These are phyloP conservation scores for Sylvilagus bachmani DNA, from an alignment of 2,113 vertebrate species.

Conservation along the genomic window DNA sequence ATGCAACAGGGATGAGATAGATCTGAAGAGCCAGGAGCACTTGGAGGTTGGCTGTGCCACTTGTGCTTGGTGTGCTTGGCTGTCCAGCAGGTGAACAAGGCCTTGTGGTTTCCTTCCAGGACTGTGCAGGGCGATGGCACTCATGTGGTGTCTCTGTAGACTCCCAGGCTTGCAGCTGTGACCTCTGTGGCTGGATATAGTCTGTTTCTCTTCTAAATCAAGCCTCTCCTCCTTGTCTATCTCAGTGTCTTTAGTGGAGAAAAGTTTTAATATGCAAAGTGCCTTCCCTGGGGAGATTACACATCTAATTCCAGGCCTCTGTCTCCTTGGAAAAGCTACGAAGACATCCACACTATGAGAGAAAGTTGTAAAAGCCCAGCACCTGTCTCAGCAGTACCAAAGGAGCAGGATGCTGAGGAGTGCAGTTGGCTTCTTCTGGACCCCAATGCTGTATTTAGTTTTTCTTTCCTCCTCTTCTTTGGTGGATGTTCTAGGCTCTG, in stretches of 20 bases:
- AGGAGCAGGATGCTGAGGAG: background rate
- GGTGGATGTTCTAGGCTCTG: background rate
- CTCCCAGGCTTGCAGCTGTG: background rate
- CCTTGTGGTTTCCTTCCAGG: background rate
- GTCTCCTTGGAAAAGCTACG: background rate
- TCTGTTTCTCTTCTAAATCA: background rate
- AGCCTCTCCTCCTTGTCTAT: background rate
- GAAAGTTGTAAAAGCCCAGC: background rate
- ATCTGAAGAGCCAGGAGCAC: too few relatives aligned
- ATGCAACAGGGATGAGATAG: background rate
- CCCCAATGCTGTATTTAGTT: background rate
- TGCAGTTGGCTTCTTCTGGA: background rate
- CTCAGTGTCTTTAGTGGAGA: slow-evolving; percentile 4
- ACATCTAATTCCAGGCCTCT: background rate
- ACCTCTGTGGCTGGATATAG: background rate
- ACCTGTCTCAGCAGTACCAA: background rate
- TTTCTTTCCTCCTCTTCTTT: background rate
- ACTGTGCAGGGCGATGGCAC: background rate
- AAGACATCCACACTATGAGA: background rate
- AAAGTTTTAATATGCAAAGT: background rate
- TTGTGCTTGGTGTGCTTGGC: background rate
- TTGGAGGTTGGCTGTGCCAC: background rate
- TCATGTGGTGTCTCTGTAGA: background rate
- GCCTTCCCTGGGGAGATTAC: background rate
- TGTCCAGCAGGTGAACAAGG: fast-evolving